phyloP scores from a whole-genome alignment of 2,888 invertebrate genomes.

The Hirtodrosophila confusa region DNA sequence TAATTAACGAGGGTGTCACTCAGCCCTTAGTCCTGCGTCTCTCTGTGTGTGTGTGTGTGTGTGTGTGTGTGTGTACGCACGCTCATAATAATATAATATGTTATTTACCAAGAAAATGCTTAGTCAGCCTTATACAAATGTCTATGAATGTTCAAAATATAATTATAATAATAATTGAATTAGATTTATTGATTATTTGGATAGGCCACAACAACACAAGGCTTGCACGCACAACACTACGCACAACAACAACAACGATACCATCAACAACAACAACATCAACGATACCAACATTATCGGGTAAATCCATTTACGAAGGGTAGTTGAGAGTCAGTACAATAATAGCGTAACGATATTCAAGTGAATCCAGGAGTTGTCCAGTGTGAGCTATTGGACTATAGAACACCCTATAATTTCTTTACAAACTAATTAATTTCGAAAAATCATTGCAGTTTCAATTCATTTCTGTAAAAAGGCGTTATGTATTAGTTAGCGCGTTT shows the following conservation, averaged over 20 bases:
- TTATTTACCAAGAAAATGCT: conserved; percentile 80
- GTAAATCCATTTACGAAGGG: conserved; percentile 61
- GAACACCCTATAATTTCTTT: conserved; percentile 22
- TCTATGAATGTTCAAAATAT: conserved; percentile 81
- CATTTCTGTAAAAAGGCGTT: too few species aligned
- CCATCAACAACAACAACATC: conserved; percentile 15
- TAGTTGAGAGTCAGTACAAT: conserved; percentile 54
- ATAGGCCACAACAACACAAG: conserved; percentile 37
- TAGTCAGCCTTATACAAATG: conserved; percentile 81
- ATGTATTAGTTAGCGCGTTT: too few species aligned
- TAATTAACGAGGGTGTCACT: conserved; percentile 78
- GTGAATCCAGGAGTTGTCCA: conserved; percentile 10
- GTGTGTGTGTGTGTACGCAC: conserved; percentile 43
- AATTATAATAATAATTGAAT: conserved; percentile 81
- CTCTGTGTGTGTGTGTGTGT: conserved; percentile 4
- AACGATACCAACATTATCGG: conserved; percentile 36
- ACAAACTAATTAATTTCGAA: too few species aligned
- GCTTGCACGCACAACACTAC: conserved; percentile 45
- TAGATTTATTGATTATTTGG: conserved; percentile 81
- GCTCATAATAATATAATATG: conserved; percentile 79
- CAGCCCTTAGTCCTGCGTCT: conserved; percentile 41
- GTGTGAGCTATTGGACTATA: not conserved
- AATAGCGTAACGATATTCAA: conserved; percentile 56
- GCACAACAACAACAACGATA: conserved; percentile 4
- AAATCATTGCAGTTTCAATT: too few species aligned